Percentiles rank a stretch among this genome's conserved stretches.
Evolutionary conservation across 2,113 vertebrate genomes (phyloP).

Genomic region (Leucopternis melanops): DNA sequence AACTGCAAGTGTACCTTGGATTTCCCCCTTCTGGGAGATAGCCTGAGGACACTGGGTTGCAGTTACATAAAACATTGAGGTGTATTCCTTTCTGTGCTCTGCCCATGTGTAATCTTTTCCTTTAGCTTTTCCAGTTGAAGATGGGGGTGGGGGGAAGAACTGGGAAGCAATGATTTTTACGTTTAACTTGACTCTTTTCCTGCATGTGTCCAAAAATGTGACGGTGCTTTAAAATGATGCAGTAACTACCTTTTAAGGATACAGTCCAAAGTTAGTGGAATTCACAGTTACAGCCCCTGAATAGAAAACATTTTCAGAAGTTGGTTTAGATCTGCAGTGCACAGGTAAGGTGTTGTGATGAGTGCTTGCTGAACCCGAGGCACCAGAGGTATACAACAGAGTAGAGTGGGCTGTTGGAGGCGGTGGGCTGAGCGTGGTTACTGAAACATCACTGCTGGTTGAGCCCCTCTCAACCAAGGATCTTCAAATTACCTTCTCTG

Average conservation of each 20-base stretch:
- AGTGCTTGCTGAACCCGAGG: neutral
- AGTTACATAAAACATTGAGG: neutral
- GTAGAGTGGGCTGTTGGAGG: neutral
- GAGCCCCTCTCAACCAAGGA: fast-evolving
- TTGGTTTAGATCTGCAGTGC: neutral
- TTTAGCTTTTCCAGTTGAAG: neutral
- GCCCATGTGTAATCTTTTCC: neutral
- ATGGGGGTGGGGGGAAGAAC: neutral
- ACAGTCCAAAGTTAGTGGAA: neutral
- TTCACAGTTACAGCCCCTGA: neutral
- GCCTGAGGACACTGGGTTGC: neutral
- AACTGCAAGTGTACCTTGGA: neutral
- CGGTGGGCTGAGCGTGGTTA: neutral
- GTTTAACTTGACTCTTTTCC: neutral
- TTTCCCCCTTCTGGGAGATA: neutral
- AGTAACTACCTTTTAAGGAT: neutral
- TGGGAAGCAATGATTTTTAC: neutral
- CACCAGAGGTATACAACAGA: fast-evolving
- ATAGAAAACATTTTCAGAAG: neutral
- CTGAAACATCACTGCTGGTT: neutral
- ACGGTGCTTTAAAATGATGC: neutral
- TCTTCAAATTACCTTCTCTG: neutral
- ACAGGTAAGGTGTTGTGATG: neutral
- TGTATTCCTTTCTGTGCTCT: neutral
- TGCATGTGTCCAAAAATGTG: neutral